A percentile compares a stretch with the other conserved stretches of the same genome.
Conservation (phyloP, 2,797 vertebrate species). For the Melanotaenia nigrans region DNA sequence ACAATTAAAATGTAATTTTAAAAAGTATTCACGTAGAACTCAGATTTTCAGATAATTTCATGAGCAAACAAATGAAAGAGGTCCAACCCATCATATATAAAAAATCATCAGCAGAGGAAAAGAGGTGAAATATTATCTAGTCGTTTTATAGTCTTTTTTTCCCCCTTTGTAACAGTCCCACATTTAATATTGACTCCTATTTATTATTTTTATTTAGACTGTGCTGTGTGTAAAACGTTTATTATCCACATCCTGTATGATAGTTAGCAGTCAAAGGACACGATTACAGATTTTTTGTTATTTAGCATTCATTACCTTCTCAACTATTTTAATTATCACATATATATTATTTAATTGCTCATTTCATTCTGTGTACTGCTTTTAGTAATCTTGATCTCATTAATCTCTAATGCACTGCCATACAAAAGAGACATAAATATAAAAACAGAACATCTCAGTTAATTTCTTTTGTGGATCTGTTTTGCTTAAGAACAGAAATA, state of each 20-base stretch:
- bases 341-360: neutral
- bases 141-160: neutral
- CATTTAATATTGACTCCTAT: neutral
- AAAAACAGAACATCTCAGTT: neutral
- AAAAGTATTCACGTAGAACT: too few relatives aligned
- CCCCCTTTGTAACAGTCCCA: too few relatives aligned
- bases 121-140: too few relatives aligned
- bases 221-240: neutral
- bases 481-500: neutral
- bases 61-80: too few relatives aligned
- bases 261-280: neutral
- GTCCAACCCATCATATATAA: too few relatives aligned
- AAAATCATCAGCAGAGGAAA: too few relatives aligned
- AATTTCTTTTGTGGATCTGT: neutral
- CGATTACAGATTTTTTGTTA: too few relatives aligned
- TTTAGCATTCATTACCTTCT: too few relatives aligned
- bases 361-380: neutral
- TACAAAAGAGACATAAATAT: neutral
- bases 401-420: neutral
- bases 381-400: neutral
- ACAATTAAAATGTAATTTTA: too few relatives aligned
- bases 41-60: too few relatives aligned
- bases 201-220: neutral
- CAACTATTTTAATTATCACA: too few relatives aligned
- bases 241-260: neutral